phyloP scores from a whole-genome alignment of 2,797 vertebrate species.

The Hippoglossus hippoglossus region DNA sequence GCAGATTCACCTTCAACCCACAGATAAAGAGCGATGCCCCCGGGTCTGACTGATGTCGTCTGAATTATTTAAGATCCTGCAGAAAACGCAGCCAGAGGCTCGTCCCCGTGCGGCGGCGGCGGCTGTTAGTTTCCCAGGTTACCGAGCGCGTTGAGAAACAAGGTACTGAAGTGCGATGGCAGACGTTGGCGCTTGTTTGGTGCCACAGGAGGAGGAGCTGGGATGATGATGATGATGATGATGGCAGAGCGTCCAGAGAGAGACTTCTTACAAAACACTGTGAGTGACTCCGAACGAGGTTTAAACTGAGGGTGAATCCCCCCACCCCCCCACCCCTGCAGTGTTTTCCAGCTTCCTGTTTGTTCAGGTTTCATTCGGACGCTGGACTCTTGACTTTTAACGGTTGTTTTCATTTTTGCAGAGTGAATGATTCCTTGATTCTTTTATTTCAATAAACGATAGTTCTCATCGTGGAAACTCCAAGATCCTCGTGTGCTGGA shows the following conservation, averaged over 20 bases:
- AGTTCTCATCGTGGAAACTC: background rate
- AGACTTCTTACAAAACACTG: conserved; percentile 63
- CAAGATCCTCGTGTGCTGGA: background rate
- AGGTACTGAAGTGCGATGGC: background rate
- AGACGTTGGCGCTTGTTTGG: background rate
- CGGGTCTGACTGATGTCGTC: no score
- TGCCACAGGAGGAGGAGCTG: background rate
- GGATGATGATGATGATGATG: background rate
- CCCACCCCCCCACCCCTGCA: background rate
- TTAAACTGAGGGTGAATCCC: conserved; percentile 73
- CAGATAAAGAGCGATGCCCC: no score
- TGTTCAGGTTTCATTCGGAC: background rate
- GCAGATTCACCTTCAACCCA: no score
- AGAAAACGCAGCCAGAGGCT: no score
- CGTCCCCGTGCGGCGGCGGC: background rate
- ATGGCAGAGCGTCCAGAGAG: conserved; percentile 30
- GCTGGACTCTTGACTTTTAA: no score
- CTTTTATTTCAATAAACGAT: background rate
- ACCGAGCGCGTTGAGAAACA: background rate
- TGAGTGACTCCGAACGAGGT: conserved; percentile 70
- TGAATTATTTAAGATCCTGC: no score
- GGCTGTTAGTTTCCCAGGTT: background rate
- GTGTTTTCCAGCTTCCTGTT: background rate
- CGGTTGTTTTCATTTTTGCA: background rate
- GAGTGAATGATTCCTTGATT: background rate